A percentile compares a stretch with the other conserved stretches of the same genome.
Conservation (phyloP, 1,140 invertebrate genomes). For the Bombus turneri region DNA sequence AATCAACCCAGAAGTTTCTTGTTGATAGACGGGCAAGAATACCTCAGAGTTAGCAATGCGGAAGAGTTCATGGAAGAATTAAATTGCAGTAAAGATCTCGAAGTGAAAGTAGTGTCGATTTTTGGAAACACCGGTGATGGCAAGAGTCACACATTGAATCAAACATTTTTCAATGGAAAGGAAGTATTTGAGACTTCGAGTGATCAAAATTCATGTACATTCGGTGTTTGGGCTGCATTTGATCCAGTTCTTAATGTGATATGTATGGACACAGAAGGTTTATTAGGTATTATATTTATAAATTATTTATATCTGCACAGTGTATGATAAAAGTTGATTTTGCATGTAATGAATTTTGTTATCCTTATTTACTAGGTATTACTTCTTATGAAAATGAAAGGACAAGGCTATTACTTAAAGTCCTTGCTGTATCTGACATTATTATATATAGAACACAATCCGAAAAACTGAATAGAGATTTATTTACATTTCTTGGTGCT, state of each 20-base stretch:
- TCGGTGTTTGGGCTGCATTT: conserved; percentile 92
- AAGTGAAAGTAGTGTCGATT: conserved; percentile 93
- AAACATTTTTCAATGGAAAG: conserved; percentile 89
- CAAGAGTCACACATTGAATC: conserved; percentile 92
- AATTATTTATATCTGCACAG: not conserved
- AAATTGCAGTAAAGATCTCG: conserved; percentile 78
- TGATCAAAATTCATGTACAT: conserved; percentile 89
- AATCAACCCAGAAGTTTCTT: conserved; percentile 80
- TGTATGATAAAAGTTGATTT: not conserved
- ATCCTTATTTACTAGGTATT: conserved; percentile 76
- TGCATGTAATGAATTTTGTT: conserved; percentile 7
- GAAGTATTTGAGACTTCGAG: conserved; percentile 90
- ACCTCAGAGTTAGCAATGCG: conserved; percentile 81
- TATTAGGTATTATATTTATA: conserved; percentile 83
- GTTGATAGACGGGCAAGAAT: conserved; percentile 84
- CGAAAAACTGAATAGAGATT: conserved; percentile 89
- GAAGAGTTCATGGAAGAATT: conserved; percentile 83
- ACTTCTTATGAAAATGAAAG: conserved; percentile 88
- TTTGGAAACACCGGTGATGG: conserved; percentile 95
- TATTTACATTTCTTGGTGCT: conserved; percentile 91
- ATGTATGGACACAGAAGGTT: conserved; percentile 92
- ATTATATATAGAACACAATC: conserved; percentile 91
- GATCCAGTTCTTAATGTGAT: conserved; percentile 86
- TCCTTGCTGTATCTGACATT: conserved; percentile 91
- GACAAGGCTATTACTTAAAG: conserved; percentile 87